Conservation (phyloP, 2,797 vertebrate species). For the Leuciscus waleckii region DNA sequence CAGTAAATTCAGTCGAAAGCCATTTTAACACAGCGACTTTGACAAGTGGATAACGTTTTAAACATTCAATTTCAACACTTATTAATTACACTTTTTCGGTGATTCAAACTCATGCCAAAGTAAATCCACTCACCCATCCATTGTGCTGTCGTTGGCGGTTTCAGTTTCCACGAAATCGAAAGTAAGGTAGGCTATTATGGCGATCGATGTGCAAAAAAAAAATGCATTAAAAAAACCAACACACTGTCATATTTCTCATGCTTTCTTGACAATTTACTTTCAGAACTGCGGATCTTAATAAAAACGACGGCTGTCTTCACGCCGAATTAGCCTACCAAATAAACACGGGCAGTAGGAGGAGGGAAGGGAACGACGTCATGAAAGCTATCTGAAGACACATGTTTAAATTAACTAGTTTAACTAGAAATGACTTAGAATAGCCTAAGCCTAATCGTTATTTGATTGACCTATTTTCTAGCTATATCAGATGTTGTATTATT, state of each 20-base stretch:
- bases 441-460: not conserved
- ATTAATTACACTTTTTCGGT: not conserved
- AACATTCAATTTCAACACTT: not conserved
- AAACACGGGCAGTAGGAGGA: not conserved
- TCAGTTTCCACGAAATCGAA: conserved; percentile 2
- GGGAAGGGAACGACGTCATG: not conserved
- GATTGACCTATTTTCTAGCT: not conserved
- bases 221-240: not conserved
- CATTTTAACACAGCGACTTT: not conserved
- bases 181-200: not conserved
- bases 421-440: not conserved
- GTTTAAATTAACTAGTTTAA: not conserved
- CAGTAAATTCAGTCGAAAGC: not conserved
- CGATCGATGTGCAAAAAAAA: not conserved
- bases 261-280: not conserved
- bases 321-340: not conserved
- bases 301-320: not conserved
- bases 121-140: conserved; percentile 26
- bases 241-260: not conserved
- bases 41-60: not conserved
- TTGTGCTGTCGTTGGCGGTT: not conserved
- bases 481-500: not conserved
- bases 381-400: not conserved
- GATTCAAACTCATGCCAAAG: not conserved
- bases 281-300: not conserved